phyloP scores from a whole-genome alignment of 2,113 vertebrate genomes.

The Cnemophilus loriae region DNA sequence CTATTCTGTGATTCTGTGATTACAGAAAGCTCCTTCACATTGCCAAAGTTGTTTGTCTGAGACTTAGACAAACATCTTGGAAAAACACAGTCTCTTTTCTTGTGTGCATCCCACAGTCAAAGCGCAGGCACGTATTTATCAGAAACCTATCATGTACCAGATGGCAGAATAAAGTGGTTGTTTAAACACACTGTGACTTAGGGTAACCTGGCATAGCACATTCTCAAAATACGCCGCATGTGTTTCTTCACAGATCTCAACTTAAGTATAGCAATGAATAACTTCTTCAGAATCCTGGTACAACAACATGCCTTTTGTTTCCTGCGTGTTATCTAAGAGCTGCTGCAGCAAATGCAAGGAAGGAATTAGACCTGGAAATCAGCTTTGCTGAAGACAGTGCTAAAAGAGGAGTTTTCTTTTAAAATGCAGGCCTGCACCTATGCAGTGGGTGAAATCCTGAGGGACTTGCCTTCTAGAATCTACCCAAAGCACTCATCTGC shows the following conservation, averaged over 20 bases:
- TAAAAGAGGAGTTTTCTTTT: neutral
- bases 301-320: constrained; percentile 35
- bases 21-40: neutral
- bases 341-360: neutral
- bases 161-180: constrained; percentile 67
- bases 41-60: constrained; percentile 13
- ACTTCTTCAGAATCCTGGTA: constrained; percentile 40
- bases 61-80: constrained; percentile 24
- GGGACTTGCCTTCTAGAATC: neutral
- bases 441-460: neutral
- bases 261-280: constrained; percentile 51
- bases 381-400: neutral
- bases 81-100: constrained; percentile 23
- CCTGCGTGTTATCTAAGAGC: constrained; percentile 18
- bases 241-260: constrained; percentile 58
- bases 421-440: neutral
- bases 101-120: constrained; percentile 35
- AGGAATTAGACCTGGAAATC: neutral
- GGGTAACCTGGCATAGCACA: constrained; percentile 61
- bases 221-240: constrained; percentile 62
- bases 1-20: neutral
- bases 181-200: constrained; percentile 61
- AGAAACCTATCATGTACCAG: constrained; percentile 58
- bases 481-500: neutral
- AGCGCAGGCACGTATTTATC: constrained; percentile 50